Conservation (phyloP, 2,888 invertebrate species). For the Hyposoter didymator region DNA sequence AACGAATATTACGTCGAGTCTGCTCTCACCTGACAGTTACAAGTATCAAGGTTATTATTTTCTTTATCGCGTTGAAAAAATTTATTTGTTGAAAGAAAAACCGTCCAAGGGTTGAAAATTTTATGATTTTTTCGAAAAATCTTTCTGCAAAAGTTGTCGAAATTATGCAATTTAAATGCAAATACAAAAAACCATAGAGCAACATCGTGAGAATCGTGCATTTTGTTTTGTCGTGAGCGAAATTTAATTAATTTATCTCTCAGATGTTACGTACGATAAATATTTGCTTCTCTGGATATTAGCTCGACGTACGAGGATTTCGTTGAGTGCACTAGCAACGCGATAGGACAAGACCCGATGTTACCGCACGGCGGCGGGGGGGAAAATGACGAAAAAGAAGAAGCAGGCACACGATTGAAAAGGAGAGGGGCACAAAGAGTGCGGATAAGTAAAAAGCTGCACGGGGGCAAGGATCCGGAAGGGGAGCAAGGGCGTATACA, state of each 20-base stretch:
- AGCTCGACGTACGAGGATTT: background rate
- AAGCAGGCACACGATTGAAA: background rate
- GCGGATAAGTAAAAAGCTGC: slow-evolving; percentile 18
- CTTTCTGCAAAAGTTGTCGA: too few relatives aligned
- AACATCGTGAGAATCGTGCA: too few relatives aligned
- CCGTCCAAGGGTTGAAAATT: background rate
- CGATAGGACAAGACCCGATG: background rate
- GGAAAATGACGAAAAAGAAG: background rate
- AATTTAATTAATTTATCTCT: too few relatives aligned
- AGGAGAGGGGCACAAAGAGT: background rate
- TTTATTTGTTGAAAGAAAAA: background rate
- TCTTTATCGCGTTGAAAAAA: background rate
- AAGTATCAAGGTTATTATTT: background rate
- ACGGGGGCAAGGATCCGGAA: slow-evolving; percentile 21
- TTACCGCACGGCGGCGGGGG: background rate
- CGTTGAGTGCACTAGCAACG: background rate
- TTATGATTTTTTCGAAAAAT: too few relatives aligned
- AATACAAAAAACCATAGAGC: too few relatives aligned
- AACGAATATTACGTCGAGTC: slow-evolving; percentile 8
- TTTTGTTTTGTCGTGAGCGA: too few relatives aligned
- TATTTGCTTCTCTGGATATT: too few relatives aligned
- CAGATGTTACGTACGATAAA: too few relatives aligned
- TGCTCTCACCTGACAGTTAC: background rate
- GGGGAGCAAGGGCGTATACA: slow-evolving; percentile 7
- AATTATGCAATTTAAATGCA: too few relatives aligned